Percentiles rank a stretch among this genome's conserved stretches.
phyloP scores from a whole-genome alignment of 2,797 vertebrate species.

The Telmatherina bonti region DNA sequence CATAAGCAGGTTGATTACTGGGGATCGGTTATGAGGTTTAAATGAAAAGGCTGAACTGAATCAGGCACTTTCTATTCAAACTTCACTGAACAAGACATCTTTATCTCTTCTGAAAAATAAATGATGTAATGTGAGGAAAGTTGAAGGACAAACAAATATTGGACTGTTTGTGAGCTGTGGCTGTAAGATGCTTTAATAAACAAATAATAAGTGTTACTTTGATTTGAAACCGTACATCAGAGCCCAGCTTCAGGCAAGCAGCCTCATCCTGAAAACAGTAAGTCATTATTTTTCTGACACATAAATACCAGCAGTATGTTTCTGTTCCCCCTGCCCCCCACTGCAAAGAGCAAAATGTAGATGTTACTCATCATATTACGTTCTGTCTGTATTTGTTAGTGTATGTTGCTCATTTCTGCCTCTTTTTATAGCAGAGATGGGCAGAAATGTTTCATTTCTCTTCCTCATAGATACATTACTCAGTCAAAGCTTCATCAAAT shows the following conservation, averaged over 20 bases:
- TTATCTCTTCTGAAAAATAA: too few relatives aligned
- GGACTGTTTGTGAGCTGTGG: neutral
- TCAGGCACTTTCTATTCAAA: too few relatives aligned
- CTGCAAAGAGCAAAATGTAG: conserved; percentile 9
- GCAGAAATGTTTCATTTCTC: conserved; percentile 51
- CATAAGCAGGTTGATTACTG: too few relatives aligned
- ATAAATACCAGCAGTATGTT: conserved; percentile 34
- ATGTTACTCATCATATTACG: conserved; percentile 25
- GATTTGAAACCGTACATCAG: conserved; percentile 23
- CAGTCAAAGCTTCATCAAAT: neutral
- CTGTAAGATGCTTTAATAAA: neutral
- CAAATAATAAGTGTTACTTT: conserved; percentile 24
- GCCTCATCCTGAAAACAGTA: conserved; percentile 18
- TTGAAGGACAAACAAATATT: too few relatives aligned
- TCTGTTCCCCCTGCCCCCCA: neutral
- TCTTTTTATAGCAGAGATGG: conserved; percentile 12
- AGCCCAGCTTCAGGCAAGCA: conserved; percentile 26
- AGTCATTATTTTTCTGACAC: conserved; percentile 26
- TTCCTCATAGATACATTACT: conserved; percentile 34
- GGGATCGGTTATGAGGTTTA: too few relatives aligned
- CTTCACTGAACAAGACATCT: too few relatives aligned
- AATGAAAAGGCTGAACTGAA: too few relatives aligned
- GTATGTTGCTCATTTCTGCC: neutral
- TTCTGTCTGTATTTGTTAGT: neutral
- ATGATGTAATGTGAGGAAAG: too few relatives aligned